phyloP scores from a whole-genome alignment of 1,140 invertebrate species.

The Leptopilina clavipes region DNA sequence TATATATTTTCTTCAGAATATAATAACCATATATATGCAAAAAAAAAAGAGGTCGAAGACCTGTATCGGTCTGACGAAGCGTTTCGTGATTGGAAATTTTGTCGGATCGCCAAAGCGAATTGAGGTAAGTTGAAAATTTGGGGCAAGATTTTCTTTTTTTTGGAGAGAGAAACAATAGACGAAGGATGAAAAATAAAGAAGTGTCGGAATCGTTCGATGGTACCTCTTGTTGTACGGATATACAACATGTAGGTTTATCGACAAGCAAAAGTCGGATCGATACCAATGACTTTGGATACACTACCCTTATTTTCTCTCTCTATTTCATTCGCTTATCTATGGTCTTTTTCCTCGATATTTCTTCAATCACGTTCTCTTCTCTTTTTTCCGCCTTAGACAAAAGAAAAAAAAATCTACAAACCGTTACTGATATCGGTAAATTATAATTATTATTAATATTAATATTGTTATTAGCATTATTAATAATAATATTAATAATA shows the following conservation, averaged over 20 bases:
- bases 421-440: too few relatives aligned
- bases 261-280: not conserved
- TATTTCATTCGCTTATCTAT: too few relatives aligned
- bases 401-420: too few relatives aligned
- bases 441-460: too few relatives aligned
- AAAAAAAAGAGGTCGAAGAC: not conserved
- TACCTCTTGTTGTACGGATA: not conserved
- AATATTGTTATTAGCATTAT: too few relatives aligned
- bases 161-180: not conserved
- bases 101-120: not conserved
- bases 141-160: not conserved
- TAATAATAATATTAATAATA: too few relatives aligned
- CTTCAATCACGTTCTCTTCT: too few relatives aligned
- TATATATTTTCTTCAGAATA: not conserved
- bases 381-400: too few relatives aligned
- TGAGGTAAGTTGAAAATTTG: conserved; percentile 4
- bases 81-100: not conserved
- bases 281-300: too few relatives aligned
- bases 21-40: not conserved
- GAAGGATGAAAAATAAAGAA: not conserved
- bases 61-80: not conserved
- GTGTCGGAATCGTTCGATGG: not conserved
- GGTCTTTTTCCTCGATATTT: not conserved
- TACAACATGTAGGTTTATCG: not conserved
- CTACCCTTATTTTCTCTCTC: not conserved